Evolutionary conservation across 1,140 invertebrate genomes (phyloP).

Genomic region (Macrobrachium rosenbergii): DNA sequence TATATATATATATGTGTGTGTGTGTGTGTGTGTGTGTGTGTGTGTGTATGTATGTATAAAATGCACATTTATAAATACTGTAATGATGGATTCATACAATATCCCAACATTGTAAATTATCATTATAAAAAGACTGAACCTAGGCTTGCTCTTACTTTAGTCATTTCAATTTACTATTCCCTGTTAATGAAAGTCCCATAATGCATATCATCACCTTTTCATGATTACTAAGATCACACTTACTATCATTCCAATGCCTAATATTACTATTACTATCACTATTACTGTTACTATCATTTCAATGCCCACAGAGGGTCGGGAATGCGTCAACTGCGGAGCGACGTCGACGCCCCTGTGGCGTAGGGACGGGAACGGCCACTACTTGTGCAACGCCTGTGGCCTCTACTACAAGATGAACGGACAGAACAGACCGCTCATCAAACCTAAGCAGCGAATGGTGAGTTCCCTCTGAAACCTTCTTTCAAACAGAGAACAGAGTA

Average conservation of each 20-base stretch:
- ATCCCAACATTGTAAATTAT: too few species aligned
- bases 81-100: too few species aligned
- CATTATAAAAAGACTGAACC: too few species aligned
- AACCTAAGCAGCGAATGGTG: slow-evolving; percentile 71
- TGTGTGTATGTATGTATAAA: background rate
- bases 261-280: too few species aligned
- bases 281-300: too few species aligned
- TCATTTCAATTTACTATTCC: too few species aligned
- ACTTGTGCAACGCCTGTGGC: slow-evolving; percentile 91
- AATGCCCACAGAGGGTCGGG: slow-evolving; percentile 75
- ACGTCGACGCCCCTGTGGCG: slow-evolving; percentile 89
- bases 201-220: too few species aligned
- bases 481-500: too few species aligned
- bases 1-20: slow-evolving; percentile 6
- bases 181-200: background rate
- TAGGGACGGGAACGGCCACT: slow-evolving; percentile 88
- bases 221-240: too few species aligned
- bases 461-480: slow-evolving; percentile 28
- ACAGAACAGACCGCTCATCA: slow-evolving; percentile 83
- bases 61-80: too few species aligned
- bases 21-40: background rate
- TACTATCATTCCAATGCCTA: background rate
- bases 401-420: slow-evolving; percentile 89
- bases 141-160: too few species aligned
- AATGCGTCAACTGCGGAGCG: slow-evolving; percentile 92